These are phyloP conservation scores for Protaetia brevitarsis DNA, from an alignment of 1,140 invertebrate species.

Conservation along the genomic window DNA sequence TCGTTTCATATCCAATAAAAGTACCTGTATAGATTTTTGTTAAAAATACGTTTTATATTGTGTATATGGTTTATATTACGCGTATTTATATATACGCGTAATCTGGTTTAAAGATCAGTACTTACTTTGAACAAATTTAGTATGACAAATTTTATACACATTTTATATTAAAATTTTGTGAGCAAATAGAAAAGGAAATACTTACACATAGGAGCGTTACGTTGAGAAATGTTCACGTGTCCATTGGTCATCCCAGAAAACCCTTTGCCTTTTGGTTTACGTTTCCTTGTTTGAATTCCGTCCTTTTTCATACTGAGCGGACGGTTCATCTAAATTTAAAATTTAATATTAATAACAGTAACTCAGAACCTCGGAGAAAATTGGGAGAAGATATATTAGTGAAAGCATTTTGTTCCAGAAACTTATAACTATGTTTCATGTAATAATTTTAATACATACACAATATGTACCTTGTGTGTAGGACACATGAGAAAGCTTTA, in stretches of 20 bases:
- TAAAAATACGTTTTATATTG: too few relatives aligned
- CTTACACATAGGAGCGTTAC: constrained; percentile 26
- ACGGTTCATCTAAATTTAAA: constrained; percentile 72
- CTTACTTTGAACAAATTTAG: neutral
- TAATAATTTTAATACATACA: too few relatives aligned
- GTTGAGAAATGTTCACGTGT: neutral
- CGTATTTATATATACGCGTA: too few relatives aligned
- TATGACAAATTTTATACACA: neutral
- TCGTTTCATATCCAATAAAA: too few relatives aligned
- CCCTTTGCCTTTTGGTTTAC: constrained; percentile 68
- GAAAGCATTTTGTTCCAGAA: neutral
- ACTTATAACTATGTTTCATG: neutral
- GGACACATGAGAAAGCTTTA: too few relatives aligned
- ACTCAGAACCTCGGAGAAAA: too few relatives aligned
- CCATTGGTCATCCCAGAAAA: neutral
- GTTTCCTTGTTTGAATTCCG: constrained; percentile 88
- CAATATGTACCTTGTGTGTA: too few relatives aligned
- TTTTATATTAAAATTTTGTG: too few relatives aligned
- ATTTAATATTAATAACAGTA: constrained; percentile 14
- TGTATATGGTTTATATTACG: too few relatives aligned
- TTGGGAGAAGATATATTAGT: neutral
- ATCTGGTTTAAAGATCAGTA: too few relatives aligned
- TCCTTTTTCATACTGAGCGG: constrained; percentile 96
- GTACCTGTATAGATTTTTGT: too few relatives aligned
- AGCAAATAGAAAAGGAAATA: too few relatives aligned